Conservation (phyloP, 2,113 vertebrate species). For the Neomonachus schauinslandi region DNA sequence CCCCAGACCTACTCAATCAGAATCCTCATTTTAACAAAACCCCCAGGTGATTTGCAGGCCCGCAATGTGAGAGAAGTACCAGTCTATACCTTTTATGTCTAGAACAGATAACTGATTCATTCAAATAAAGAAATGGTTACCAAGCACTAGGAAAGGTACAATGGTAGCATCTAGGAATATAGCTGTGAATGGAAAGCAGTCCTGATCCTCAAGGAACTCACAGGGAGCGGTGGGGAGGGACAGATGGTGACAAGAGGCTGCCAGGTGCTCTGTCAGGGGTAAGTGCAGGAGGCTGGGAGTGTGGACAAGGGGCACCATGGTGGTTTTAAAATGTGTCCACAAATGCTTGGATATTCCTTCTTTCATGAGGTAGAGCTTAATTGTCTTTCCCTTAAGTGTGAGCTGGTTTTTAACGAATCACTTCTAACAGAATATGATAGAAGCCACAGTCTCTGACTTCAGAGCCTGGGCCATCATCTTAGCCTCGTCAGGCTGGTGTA, state of each 20-base stretch:
- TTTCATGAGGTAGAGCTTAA: background rate
- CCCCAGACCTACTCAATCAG: too few relatives aligned
- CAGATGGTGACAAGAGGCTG: background rate
- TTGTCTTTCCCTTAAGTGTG: background rate
- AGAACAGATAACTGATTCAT: background rate
- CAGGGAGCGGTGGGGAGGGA: fast-evolving
- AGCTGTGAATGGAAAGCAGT: background rate
- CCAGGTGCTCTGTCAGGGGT: background rate
- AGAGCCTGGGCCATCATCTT: background rate
- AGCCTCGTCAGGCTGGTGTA: background rate
- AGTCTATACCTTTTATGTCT: background rate
- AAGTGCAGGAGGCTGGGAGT: background rate
- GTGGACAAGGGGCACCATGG: background rate
- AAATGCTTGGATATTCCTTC: background rate
- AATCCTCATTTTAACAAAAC: background rate
- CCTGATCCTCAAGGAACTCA: background rate
- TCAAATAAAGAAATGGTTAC: background rate
- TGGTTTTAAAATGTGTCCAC: background rate
- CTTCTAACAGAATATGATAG: background rate
- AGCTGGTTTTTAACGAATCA: background rate
- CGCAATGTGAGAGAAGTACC: background rate
- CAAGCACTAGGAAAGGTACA: background rate
- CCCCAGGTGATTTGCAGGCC: background rate
- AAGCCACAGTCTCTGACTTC: background rate
- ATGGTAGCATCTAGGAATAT: background rate